phyloP scores from a whole-genome alignment of 1,140 invertebrate species.

The Oedothorax gibbosus region DNA sequence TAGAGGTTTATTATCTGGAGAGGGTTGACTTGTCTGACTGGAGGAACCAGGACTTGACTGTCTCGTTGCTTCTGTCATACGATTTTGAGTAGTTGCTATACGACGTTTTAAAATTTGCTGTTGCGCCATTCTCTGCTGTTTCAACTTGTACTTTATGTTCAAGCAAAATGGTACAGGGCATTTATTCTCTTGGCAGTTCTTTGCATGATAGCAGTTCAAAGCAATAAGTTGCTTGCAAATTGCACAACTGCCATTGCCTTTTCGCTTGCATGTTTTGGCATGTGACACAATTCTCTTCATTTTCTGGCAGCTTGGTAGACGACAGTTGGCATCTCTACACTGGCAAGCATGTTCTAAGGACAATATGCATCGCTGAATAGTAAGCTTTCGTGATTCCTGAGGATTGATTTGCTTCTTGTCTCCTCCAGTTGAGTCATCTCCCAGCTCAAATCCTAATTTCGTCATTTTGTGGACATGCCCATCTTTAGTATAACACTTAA shows the following conservation, averaged over 20 bases:
- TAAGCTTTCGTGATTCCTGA: slow-evolving; percentile 89
- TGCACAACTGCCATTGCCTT: slow-evolving; percentile 90
- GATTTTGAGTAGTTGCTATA: slow-evolving; percentile 79
- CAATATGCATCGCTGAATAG: slow-evolving; percentile 97
- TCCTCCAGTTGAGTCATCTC: slow-evolving; percentile 88
- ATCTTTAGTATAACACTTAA: slow-evolving; percentile 93
- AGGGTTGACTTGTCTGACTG: slow-evolving; percentile 61
- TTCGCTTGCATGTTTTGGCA: slow-evolving; percentile 93
- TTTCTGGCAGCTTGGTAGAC: slow-evolving; percentile 94
- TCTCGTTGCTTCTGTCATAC: slow-evolving; percentile 48
- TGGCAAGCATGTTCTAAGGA: slow-evolving; percentile 96
- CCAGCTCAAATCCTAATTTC: slow-evolving; percentile 93
- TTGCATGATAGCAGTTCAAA: slow-evolving; percentile 98
- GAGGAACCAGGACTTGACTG: slow-evolving; percentile 47
- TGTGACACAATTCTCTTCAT: slow-evolving; percentile 98
- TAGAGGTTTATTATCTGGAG: slow-evolving; percentile 63
- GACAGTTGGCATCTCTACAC: slow-evolving; percentile 98
- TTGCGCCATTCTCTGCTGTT: slow-evolving; percentile 92
- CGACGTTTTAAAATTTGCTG: slow-evolving; percentile 84
- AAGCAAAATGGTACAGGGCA: slow-evolving; percentile 98
- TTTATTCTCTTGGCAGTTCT: slow-evolving; percentile 95
- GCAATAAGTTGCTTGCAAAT: slow-evolving; percentile 99
- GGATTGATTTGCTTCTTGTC: slow-evolving; percentile 78
- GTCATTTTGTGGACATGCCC: slow-evolving; percentile 98
- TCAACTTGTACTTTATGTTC: slow-evolving; percentile 96